A percentile compares a stretch with the other conserved stretches of the same genome.
Evolutionary conservation across 2,797 vertebrate genomes (phyloP).

Genomic region (Novumbra hubbsi): DNA sequence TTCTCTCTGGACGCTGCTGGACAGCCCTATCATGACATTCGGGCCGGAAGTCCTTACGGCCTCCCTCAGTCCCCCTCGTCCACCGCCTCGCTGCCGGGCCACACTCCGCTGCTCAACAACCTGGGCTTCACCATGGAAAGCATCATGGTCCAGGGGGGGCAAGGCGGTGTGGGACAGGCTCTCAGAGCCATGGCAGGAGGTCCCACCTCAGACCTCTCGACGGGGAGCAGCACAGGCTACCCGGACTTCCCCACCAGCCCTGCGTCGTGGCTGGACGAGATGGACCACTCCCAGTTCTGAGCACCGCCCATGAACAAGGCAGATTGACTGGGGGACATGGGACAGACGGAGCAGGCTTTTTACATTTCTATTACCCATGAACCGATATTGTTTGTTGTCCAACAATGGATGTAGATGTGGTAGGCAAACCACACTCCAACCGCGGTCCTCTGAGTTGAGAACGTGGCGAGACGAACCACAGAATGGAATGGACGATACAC

Average conservation of each 20-base stretch:
- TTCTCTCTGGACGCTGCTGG: conserved; percentile 88
- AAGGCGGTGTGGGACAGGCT: conserved; percentile 84
- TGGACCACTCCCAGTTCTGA: conserved; percentile 99
- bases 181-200: conserved; percentile 91
- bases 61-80: conserved; percentile 96
- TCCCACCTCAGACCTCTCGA: conserved; percentile 96
- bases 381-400: conserved; percentile 39
- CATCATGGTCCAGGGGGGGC: conserved; percentile 81
- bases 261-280: conserved; percentile 96
- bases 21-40: conserved; percentile 93
- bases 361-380: conserved; percentile 59
- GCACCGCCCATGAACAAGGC: conserved; percentile 9
- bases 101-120: conserved; percentile 90
- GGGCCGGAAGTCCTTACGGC: conserved; percentile 91
- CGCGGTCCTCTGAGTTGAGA: conserved; percentile 9
- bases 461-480: conserved; percentile 7
- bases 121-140: conserved; percentile 92
- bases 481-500: conserved; percentile 18
- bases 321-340: background rate
- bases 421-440: conserved; percentile 16
- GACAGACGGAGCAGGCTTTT: conserved; percentile 48
- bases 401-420: conserved; percentile 42
- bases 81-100: conserved; percentile 89
- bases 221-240: conserved; percentile 97
- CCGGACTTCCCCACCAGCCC: conserved; percentile 98